Conservation (phyloP, 2,797 vertebrate species). For the Buphagus erythrorhynchus region DNA sequence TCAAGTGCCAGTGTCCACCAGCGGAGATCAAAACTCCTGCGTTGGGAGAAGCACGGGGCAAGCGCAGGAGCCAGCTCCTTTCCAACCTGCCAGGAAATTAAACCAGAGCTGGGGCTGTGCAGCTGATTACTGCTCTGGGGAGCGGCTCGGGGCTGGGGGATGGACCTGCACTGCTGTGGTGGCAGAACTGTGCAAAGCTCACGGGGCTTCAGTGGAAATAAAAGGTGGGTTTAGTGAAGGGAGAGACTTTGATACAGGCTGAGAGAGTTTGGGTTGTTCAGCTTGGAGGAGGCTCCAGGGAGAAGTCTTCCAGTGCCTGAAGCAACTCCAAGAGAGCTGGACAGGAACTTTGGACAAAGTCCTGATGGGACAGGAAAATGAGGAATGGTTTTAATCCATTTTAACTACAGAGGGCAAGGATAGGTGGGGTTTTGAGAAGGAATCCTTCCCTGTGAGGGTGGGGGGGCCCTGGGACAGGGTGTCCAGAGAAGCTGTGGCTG, state of each 20-base stretch:
- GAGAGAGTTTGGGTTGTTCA: not conserved
- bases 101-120: not conserved
- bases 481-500: not conserved
- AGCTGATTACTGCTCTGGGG: not conserved
- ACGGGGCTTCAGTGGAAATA: not conserved
- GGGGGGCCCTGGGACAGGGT: rapidly evolving
- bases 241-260: not conserved
- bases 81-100: conserved; percentile 11
- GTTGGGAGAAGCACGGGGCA: not conserved
- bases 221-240: not conserved
- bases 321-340: not conserved
- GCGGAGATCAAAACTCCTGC: not conserved
- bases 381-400: not conserved
- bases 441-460: rapidly evolving
- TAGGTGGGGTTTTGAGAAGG: not conserved
- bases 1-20: not conserved
- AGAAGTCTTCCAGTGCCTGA: not conserved
- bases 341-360: not conserved
- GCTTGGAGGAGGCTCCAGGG: not conserved
- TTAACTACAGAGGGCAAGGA: not conserved
- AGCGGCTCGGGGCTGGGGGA: not conserved
- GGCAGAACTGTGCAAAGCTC: not conserved
- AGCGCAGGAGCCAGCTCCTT: not conserved
- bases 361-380: not conserved
- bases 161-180: rapidly evolving